phyloP scores from a whole-genome alignment of 2,797 vertebrate species.

The Geotrypetes seraphini region DNA sequence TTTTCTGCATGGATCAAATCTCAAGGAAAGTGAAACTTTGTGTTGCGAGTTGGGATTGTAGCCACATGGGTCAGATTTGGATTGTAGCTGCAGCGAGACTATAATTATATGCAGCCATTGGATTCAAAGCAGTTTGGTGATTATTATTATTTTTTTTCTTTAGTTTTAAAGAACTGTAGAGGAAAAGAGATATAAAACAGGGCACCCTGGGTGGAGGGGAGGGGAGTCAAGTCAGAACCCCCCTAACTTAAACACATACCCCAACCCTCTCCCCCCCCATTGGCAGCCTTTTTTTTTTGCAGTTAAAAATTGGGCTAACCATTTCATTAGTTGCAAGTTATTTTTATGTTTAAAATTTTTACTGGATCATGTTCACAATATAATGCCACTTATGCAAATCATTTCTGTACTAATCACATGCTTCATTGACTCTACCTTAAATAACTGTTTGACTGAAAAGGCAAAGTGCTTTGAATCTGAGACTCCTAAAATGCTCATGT shows the following conservation, averaged over 20 bases:
- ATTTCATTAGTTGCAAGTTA: constrained; percentile 48
- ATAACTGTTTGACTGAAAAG: constrained; percentile 44
- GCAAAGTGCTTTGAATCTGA: constrained; percentile 42
- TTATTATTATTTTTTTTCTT: constrained; percentile 11
- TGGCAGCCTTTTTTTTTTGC: too few species aligned
- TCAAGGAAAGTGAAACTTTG: constrained; percentile 9
- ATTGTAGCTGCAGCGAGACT: too few species aligned
- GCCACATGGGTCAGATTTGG: too few species aligned
- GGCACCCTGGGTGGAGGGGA: too few species aligned
- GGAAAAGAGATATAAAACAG: constrained; percentile 23
- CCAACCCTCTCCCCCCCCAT: too few species aligned
- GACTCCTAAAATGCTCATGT: constrained; percentile 36
- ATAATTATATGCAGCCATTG: constrained; percentile 13
- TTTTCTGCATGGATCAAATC: neutral
- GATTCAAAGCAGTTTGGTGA: constrained; percentile 1
- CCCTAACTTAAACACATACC: too few species aligned
- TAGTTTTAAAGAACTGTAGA: constrained; percentile 17
- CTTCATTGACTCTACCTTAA: constrained; percentile 52
- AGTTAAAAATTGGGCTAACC: constrained; percentile 38
- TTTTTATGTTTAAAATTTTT: too few species aligned
- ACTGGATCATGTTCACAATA: too few species aligned
- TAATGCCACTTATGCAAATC: too few species aligned
- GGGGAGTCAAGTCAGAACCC: too few species aligned
- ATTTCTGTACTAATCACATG: constrained; percentile 50
- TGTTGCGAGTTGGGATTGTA: constrained; percentile 1